Percentiles rank a stretch among this genome's conserved stretches.
Conservation (phyloP, 2,797 vertebrate genomes). For the Anguilla megastoma region DNA sequence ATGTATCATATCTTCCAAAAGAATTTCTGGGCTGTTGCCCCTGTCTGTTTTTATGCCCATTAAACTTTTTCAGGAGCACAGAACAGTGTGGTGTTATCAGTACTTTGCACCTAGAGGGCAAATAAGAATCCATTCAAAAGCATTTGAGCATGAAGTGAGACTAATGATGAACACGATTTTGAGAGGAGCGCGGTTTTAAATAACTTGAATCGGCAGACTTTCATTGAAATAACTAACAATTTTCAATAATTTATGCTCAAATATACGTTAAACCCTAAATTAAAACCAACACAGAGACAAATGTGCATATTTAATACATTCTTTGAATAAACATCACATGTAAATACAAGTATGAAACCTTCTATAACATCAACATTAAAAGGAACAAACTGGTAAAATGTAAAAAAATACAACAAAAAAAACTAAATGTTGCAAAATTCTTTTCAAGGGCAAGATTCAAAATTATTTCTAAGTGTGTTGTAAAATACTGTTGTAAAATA, state of each 20-base stretch:
- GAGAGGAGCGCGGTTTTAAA: not conserved
- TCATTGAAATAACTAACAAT: not conserved
- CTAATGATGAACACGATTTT: conserved; percentile 5
- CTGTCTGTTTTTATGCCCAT: not conserved
- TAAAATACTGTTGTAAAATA: not conserved
- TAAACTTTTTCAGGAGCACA: not conserved
- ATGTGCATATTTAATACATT: conserved; percentile 5
- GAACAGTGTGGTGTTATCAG: not conserved
- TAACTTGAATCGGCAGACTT: not conserved
- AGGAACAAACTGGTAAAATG: not conserved
- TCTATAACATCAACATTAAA: conserved; percentile 14
- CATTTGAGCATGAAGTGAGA: conserved; percentile 20
- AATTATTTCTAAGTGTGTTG: not conserved
- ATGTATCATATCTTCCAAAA: not conserved
- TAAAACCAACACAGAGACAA: not conserved
- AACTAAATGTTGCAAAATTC: not conserved
- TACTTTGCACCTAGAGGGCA: conserved; percentile 10
- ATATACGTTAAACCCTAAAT: not conserved
- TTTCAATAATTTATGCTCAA: not conserved
- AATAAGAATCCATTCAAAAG: conserved; percentile 32
- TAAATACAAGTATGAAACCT: not conserved
- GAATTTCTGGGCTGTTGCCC: not conserved
- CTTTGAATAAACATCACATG: not conserved
- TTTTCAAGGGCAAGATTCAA: not conserved
- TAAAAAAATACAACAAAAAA: not conserved